Conservation (phyloP, 2,797 vertebrate genomes). For the Sebastiscus albofasciatus region DNA sequence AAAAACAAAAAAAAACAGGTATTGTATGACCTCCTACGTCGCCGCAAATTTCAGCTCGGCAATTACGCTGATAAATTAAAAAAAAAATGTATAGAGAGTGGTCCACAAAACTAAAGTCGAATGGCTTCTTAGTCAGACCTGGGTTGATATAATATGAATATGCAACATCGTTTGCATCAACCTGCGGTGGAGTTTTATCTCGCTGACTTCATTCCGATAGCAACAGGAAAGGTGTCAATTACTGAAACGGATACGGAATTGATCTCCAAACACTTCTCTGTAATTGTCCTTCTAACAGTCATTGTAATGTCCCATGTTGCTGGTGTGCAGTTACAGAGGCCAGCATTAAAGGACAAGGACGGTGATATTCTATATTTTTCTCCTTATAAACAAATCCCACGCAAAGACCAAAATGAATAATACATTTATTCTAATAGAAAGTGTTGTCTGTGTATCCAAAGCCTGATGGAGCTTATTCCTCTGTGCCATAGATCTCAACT, state of each 20-base stretch:
- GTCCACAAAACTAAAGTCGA: conserved; percentile 11
- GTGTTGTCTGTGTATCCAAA: neutral
- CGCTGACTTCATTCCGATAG: neutral
- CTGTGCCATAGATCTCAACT: neutral
- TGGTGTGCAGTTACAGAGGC: neutral
- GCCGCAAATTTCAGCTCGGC: conserved; percentile 38
- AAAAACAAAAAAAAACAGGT: conserved; percentile 5
- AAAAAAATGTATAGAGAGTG: neutral
- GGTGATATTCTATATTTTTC: neutral
- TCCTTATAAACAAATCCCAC: neutral
- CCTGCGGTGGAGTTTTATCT: neutral
- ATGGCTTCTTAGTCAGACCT: neutral
- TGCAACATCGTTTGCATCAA: neutral
- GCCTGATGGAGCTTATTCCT: neutral
- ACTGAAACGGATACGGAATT: neutral
- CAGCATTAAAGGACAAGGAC: neutral
- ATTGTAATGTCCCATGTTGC: neutral
- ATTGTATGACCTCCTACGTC: conserved; percentile 40
- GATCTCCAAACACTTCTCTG: neutral
- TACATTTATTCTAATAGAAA: neutral
- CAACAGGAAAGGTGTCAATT: neutral
- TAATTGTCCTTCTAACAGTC: neutral
- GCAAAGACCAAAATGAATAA: neutral
- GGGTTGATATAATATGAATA: neutral
- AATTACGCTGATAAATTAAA: conserved; percentile 40